Evolutionary conservation across 2,797 vertebrate species (phyloP).

Genomic region (Adrianichthys oophorus): DNA sequence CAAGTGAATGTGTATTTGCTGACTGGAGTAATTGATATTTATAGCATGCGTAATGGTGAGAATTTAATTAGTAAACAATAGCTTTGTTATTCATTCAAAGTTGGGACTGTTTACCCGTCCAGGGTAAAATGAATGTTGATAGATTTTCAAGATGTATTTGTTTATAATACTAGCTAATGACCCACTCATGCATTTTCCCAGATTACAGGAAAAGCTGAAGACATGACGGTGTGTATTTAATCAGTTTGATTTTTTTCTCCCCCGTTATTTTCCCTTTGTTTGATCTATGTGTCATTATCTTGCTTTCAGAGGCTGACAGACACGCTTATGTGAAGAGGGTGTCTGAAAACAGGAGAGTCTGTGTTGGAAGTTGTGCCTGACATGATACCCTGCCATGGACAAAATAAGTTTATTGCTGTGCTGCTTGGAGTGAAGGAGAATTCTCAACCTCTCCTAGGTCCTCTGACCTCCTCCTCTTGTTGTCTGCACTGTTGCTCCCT

Average conservation of each 20-base stretch:
- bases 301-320: neutral
- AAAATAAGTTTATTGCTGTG: constrained; percentile 73
- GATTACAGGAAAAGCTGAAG: neutral
- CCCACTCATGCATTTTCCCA: neutral
- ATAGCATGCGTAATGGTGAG: constrained; percentile 51
- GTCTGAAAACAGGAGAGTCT: constrained; percentile 5
- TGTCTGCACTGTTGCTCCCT: constrained; percentile 23
- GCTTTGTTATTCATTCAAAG: constrained; percentile 52
- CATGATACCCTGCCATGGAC: constrained; percentile 41
- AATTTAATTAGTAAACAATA: constrained; percentile 65
- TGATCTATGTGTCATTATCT: neutral
- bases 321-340: neutral
- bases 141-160: constrained; percentile 12
- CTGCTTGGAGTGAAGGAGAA: constrained; percentile 69
- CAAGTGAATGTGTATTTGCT: constrained; percentile 55
- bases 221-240: neutral
- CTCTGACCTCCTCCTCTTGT: constrained; percentile 19
- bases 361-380: constrained; percentile 13
- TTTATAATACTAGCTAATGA: constrained; percentile 11
- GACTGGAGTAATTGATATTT: constrained; percentile 56
- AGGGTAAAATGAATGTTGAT: constrained; percentile 25
- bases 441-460: constrained; percentile 51
- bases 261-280: neutral
- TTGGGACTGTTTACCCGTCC: constrained; percentile 31
- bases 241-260: neutral